Percentiles rank a stretch among this genome's conserved stretches.
Evolutionary conservation across 2,797 vertebrate species (phyloP).

Genomic region (Sandelia bainsii): DNA sequence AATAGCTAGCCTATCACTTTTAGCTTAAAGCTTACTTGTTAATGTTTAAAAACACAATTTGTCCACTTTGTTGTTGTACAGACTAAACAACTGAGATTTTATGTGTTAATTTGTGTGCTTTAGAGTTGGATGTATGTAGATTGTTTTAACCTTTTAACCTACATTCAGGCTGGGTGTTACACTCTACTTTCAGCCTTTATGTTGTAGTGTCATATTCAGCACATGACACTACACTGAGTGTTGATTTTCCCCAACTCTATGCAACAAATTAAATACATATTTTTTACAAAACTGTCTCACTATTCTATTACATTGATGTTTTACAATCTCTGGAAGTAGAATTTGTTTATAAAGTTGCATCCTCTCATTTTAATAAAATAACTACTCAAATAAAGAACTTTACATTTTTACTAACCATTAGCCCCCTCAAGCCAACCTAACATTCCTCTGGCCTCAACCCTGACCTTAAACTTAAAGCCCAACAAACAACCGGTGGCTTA

Average conservation of each 20-base stretch:
- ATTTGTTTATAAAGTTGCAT: not conserved
- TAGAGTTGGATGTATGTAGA: not conserved
- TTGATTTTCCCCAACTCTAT: not conserved
- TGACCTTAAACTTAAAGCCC: slow-evolving; percentile 33
- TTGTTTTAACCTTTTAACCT: not conserved
- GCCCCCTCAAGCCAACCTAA: not conserved
- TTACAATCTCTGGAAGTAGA: not conserved
- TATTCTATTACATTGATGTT: not conserved
- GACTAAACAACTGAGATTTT: not conserved
- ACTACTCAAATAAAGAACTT: slow-evolving; percentile 1
- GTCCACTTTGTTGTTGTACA: not conserved
- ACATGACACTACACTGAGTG: not conserved
- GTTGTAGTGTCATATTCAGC: not conserved
- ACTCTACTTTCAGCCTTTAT: slow-evolving; percentile 5
- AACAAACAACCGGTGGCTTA: slow-evolving; percentile 20
- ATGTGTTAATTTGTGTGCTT: not conserved
- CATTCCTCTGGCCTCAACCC: slow-evolving; percentile 7
- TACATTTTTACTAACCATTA: not conserved
- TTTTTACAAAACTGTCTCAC: not conserved
- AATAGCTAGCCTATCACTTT: not conserved
- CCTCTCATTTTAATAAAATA: not conserved
- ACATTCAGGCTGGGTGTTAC: not conserved
- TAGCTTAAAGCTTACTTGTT: not conserved
- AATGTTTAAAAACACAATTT: not conserved
- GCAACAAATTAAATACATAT: not conserved